Evolutionary conservation across 1,140 invertebrate species (phyloP), one percentile per base, ranked within the genome.

Genomic region (Melanaphis sacchari): DNA sequence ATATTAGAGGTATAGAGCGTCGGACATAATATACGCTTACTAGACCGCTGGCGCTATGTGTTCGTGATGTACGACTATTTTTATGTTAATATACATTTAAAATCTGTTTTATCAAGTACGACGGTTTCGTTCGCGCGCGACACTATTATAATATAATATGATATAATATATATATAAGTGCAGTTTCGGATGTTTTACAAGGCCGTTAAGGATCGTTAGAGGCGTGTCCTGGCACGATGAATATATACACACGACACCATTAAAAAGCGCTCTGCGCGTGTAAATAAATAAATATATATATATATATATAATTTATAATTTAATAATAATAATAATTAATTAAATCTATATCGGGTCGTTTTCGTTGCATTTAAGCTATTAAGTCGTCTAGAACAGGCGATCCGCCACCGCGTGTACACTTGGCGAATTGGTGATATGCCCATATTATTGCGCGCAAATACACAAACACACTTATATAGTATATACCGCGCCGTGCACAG

Each of bases 131-230:
- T 82, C 54, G 26, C 38, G 38, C 91, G 91, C 41, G 84, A 85
- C 38, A 43, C 40, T 85, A 43, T 43, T 41, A 81, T 81, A 38
- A 38, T 82, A 76, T n/a, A 18, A n/a, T 76, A n/a, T 31, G n/a
- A n/a, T 4, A 15, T 31, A 31, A 41, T 84, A 84, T 85, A 43
- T n/a, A 85, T 21, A 21, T 9, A 11, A 8, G 59, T 36, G 76
- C n/a, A 43, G 26, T 93, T 84, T 54, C 38, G 91, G 76, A 81
- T 92, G 91, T 93, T 85, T 93, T 93, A 93, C 91, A 93, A 38
- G 91, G 46, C 91, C 91, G 91, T 93, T 93, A 93, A 93, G 41
- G 91, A 93, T 46, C 46, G 81, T 54, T 85, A 54, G 24, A 85
- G 91, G 91, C 91, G 91, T 84, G 76, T 84, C 81, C 91, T 85